Percentiles rank a stretch among this genome's conserved stretches.
These are phyloP conservation scores for Athalia circularis DNA, from an alignment of 2,888 invertebrate genomes.

Conservation along the genomic window DNA sequence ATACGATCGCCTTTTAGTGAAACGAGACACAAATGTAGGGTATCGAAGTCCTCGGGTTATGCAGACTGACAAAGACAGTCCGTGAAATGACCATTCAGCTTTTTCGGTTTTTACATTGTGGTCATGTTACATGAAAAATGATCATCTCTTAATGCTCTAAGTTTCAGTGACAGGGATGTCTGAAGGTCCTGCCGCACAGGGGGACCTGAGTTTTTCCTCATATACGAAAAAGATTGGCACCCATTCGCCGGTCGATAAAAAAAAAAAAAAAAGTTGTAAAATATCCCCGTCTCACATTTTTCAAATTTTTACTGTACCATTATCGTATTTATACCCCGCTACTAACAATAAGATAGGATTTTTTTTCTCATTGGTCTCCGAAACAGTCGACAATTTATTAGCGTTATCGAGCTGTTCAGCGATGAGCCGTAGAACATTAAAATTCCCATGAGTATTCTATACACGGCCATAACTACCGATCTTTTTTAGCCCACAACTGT, in stretches of 20 bases:
- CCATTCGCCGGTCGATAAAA: not conserved
- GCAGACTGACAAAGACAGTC: conserved; percentile 54
- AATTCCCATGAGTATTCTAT: too few relatives aligned
- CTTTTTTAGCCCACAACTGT: conserved; percentile 16
- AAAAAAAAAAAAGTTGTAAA: not conserved
- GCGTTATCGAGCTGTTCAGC: conserved; percentile 2
- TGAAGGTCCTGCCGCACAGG: conserved; percentile 7
- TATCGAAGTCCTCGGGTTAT: conserved; percentile 56
- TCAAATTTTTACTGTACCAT: not conserved
- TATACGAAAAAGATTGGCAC: not conserved
- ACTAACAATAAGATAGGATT: not conserved
- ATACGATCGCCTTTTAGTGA: conserved; percentile 73
- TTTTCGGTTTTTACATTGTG: conserved; percentile 48
- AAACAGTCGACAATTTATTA: not conserved
- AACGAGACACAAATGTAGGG: conserved; percentile 71
- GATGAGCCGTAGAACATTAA: not conserved
- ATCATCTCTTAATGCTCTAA: conserved; percentile 47
- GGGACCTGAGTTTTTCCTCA: not conserved
- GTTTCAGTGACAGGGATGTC: conserved; percentile 16
- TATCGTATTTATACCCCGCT: not conserved
- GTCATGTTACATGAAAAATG: conserved; percentile 51
- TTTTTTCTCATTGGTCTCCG: not conserved
- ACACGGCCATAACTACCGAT: not conserved
- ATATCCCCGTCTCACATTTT: not conserved
- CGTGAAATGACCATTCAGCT: conserved; percentile 66